Evolutionary conservation across 2,797 vertebrate species (phyloP), one percentile per base, ranked within the genome.

Genomic region (Crocidura indochinensis): DNA sequence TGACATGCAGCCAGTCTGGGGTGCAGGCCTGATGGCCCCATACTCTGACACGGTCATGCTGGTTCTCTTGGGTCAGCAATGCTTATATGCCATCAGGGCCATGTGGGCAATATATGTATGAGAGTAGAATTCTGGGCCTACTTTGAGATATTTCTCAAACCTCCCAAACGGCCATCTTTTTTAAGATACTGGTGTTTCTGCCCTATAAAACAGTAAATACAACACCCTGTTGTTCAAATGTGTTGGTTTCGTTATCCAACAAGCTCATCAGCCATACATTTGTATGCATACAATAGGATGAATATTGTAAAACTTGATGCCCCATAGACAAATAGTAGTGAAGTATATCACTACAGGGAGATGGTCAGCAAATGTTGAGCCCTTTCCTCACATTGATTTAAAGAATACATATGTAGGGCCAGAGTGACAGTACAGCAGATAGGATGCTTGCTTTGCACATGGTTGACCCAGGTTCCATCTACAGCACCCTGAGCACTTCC

Each of bases 261-360:
- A 46, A 22, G 26, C 24, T 93, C 20, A 49, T 90, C 65, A 93
- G 20, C 38, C 67, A 24, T 62, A 69, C 29, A 69, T 88, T 46
- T 68, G 24, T 68, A 29, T 12, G 19, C 84, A 62, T 24, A 31
- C 31, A 53, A 10, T 46, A n/a, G 64, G 60, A n/a, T 9, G 12
- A 27, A 10, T 11, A 46, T 38, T 12, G 22, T 84, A 51, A 51
- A 83, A 68, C 10, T 65, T 65, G 64, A 26, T 26, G 64, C 64
- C 8, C 38, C 64, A 65, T 65, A 26, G 64, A 65, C 24, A 75
- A 69, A 71, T 69, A n/a, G n/a, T n/a, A n/a, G 38, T 84, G 19
- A 84, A 87, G 47, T 29, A 38, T 7, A 19, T 84, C 51, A 53
- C 24, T 83, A 82, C 56, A 68, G 84, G 51, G 73, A 26, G 31